These are phyloP conservation scores for Etheostoma spectabile DNA, from an alignment of 2,113 vertebrate genomes.

Conservation along the genomic window DNA sequence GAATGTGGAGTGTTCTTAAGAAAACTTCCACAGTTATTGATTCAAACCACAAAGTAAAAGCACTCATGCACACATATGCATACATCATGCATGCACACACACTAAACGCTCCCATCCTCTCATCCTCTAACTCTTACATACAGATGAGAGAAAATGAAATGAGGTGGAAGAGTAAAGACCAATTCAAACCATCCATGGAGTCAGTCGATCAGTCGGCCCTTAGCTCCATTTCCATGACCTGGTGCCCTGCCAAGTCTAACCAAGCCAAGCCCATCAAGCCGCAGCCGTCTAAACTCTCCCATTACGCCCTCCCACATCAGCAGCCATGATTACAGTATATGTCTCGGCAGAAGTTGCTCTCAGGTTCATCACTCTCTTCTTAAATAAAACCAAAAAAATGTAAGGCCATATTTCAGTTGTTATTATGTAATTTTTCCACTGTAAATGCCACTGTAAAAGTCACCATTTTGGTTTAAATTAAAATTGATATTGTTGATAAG, in stretches of 20 bases:
- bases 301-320: constrained; percentile 38
- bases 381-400: constrained; percentile 8
- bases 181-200: constrained; percentile 85
- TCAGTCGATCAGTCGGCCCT: constrained; percentile 74
- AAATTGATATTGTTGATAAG: constrained; percentile 31
- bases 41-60: constrained; percentile 32
- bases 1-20: constrained; percentile 41
- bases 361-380: constrained; percentile 41
- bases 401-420: constrained; percentile 23
- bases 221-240: constrained; percentile 63
- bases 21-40: constrained; percentile 55
- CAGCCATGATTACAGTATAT: constrained; percentile 42
- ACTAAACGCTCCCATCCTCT: neutral
- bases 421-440: constrained; percentile 18
- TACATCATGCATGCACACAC: constrained; percentile 14
- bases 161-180: constrained; percentile 72
- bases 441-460: constrained; percentile 20
- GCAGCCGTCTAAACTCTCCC: constrained; percentile 30
- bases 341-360: constrained; percentile 65
- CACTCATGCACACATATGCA: constrained; percentile 32
- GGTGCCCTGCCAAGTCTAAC: constrained; percentile 55
- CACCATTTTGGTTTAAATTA: constrained; percentile 43
- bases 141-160: constrained; percentile 58
- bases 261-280: constrained; percentile 52
- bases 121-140: constrained; percentile 38